phyloP scores from a whole-genome alignment of 2,113 vertebrate genomes.

The Chloropsis hardwickii region DNA sequence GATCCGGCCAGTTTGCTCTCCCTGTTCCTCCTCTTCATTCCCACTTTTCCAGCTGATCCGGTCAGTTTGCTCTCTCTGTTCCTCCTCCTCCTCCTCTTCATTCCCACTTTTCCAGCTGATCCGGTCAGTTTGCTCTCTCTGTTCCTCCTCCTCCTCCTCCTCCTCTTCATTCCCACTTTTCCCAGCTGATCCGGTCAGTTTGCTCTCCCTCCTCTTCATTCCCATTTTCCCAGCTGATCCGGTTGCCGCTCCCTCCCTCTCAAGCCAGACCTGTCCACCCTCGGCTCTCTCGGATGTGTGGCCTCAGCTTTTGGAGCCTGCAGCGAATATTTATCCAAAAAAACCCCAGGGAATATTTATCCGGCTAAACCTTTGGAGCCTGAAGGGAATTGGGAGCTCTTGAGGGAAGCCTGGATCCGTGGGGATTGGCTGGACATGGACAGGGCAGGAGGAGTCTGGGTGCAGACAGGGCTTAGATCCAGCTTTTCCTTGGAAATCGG shows the following conservation, averaged over 20 bases:
- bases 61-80: too few relatives aligned
- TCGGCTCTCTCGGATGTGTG: not conserved
- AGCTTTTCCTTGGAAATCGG: not conserved
- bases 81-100: too few relatives aligned
- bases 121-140: not conserved
- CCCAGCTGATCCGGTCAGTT: too few relatives aligned
- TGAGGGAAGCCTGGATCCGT: not conserved
- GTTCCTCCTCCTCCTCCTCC: not conserved
- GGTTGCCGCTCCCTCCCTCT: not conserved
- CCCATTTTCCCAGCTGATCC: not conserved
- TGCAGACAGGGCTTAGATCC: not conserved
- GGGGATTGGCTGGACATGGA: not conserved
- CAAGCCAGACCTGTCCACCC: not conserved
- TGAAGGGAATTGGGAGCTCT: not conserved
- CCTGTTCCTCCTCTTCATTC: too few relatives aligned
- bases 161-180: not conserved
- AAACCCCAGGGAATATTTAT: not conserved
- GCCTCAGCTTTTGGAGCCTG: not conserved
- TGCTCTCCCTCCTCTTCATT: not conserved
- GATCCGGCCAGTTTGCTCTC: too few relatives aligned
- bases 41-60: too few relatives aligned
- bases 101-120: not conserved
- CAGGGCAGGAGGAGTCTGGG: not conserved
- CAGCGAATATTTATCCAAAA: not conserved
- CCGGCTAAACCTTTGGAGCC: not conserved